Conservation (phyloP, 2,888 invertebrate genomes). For the Cynaeus angustus region DNA sequence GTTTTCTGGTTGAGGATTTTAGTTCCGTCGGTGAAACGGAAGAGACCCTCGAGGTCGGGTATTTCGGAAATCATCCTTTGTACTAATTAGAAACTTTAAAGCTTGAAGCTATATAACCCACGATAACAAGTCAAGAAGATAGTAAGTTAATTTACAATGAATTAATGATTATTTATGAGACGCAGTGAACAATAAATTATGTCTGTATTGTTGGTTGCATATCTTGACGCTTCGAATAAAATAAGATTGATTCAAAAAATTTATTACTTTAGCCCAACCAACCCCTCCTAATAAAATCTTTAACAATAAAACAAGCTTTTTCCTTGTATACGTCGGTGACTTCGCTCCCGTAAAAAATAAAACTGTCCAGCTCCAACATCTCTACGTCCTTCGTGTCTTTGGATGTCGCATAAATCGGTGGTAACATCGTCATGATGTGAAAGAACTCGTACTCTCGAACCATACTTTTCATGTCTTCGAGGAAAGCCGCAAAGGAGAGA, state of each 20-base stretch:
- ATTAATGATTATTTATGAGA: too few species aligned
- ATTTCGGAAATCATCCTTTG: neutral
- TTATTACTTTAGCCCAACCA: constrained; percentile 4
- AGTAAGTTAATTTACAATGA: too few species aligned
- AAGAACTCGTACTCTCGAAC: constrained; percentile 16
- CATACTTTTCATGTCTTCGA: constrained; percentile 20
- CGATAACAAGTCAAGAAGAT: too few species aligned
- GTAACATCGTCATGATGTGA: constrained; percentile 20
- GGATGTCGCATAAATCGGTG: constrained; percentile 23
- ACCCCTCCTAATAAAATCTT: constrained; percentile 14
- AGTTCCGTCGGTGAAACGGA: neutral
- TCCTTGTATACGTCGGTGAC: constrained; percentile 6
- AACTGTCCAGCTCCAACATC: neutral
- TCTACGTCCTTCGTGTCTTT: constrained; percentile 28
- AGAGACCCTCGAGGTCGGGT: neutral
- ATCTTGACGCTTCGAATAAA: too few species aligned
- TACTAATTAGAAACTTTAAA: neutral
- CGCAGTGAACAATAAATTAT: too few species aligned
- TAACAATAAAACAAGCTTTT: constrained; percentile 23
- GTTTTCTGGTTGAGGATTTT: neutral
- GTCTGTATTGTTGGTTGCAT: too few species aligned
- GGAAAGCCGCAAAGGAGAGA: constrained; percentile 9
- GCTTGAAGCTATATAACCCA: too few species aligned
- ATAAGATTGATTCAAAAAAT: neutral
- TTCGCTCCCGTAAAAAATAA: constrained; percentile 11